phyloP scores from a whole-genome alignment of 1,140 invertebrate species.

The Ceratina japonica region DNA sequence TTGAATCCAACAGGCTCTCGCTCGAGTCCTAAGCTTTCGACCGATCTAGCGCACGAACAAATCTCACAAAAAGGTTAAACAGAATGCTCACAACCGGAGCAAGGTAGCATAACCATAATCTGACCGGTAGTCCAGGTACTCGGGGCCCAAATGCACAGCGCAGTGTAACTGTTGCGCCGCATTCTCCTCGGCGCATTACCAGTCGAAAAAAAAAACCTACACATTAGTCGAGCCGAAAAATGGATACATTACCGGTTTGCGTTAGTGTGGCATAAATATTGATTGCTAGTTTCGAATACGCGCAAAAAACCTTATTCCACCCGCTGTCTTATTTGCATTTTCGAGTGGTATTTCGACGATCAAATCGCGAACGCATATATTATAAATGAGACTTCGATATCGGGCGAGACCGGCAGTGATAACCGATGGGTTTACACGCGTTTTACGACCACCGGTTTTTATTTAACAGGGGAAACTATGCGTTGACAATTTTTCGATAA shows the following conservation, averaged over 20 bases:
- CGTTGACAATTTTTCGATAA: too few relatives aligned
- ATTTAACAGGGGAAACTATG: slow-evolving; percentile 6
- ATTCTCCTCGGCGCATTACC: not conserved
- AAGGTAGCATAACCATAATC: slow-evolving; percentile 10
- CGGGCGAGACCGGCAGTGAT: slow-evolving; percentile 5
- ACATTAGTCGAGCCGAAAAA: slow-evolving; percentile 5
- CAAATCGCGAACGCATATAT: slow-evolving; percentile 14
- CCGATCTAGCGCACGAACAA: too few relatives aligned
- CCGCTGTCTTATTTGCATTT: slow-evolving; percentile 22
- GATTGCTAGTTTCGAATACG: not conserved
- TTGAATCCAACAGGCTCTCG: too few relatives aligned
- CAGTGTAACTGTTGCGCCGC: not conserved
- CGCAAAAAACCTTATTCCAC: slow-evolving; percentile 3
- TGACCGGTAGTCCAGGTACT: not conserved
- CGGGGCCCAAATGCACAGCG: not conserved
- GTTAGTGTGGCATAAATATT: slow-evolving; percentile 26
- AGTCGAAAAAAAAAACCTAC: too few relatives aligned
- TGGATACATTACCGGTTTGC: slow-evolving; percentile 19
- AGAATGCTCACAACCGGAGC: not conserved
- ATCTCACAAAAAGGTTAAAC: not conserved
- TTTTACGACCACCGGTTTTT: slow-evolving; percentile 17
- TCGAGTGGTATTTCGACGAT: not conserved
- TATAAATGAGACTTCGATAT: slow-evolving; percentile 25
- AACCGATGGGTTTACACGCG: slow-evolving; percentile 11
- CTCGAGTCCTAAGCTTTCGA: too few relatives aligned